Evolutionary conservation across 2,113 vertebrate genomes (phyloP), one percentile per base, ranked within the genome.

Genomic region (Pao palembangensis): DNA sequence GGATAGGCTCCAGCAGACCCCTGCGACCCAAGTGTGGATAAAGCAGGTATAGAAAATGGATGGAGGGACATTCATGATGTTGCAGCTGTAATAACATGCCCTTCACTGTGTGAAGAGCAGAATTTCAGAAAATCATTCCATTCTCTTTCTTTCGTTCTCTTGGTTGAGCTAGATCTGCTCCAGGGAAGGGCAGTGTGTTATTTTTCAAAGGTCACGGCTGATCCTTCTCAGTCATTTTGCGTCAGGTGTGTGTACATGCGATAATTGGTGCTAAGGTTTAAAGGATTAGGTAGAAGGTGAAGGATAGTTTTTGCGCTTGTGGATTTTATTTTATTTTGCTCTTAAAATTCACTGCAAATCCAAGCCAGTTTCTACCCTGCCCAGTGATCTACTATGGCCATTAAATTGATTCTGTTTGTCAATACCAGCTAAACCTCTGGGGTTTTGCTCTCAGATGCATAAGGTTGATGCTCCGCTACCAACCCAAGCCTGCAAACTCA

Each of bases 201-300:
- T 49, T 34, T 60, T 59, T 61, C 50, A 56, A 66, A 76, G 63
- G 71, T 58, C 60, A 55, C 7, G 48, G 13, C 58, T 34, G 16
- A 57, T 55, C 41, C 64, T 2, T 49, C 31, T 47, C 19, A 7
- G 16, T 51, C 51, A 65, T 44, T 55, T 57, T 28, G 44, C 19
- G 41, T 55, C 47, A 31, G 4, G 4, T 34, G 56, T 59, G 55
- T 59, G 42, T 57, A 19, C 38, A 15, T 46, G 50, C 43, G 46
- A 51, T 23, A 34, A 13, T 28, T 21, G 43, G 38, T 58, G 19
- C 19, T 15, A 19, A 21, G 14, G 5, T 28, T 49, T n/a, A 8
- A 19, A 18, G 57, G 10, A 51, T 21, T 23, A 28, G 25, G 20
- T 3, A 54, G 51, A 41, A 44, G 21, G 31, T 50, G 20, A 49